A percentile compares a stretch with the other conserved stretches of the same genome.
These are phyloP conservation scores for Mactromeris polynyma DNA, from an alignment of 2,888 invertebrate genomes.

Conservation along the genomic window DNA sequence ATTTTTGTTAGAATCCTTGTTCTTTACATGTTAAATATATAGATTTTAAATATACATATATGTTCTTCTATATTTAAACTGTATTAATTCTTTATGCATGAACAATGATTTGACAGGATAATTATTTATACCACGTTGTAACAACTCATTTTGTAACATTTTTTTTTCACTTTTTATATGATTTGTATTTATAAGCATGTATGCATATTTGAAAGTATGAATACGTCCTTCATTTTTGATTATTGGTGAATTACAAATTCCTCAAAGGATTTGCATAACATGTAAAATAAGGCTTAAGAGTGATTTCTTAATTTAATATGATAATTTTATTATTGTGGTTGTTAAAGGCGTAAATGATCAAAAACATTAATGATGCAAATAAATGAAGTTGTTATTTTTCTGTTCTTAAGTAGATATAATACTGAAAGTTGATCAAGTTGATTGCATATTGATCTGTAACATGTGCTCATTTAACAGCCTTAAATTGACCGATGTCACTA, in stretches of 20 bases:
- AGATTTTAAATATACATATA: background rate
- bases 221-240: background rate
- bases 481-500: too few relatives aligned
- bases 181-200: constrained; percentile 1
- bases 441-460: too few relatives aligned
- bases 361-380: too few relatives aligned
- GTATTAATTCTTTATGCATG: background rate
- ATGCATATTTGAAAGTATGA: background rate
- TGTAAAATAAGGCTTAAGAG: too few relatives aligned
- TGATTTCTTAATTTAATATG: too few relatives aligned
- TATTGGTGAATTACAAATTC: background rate
- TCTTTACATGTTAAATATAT: background rate
- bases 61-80: background rate
- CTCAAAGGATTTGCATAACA: too few relatives aligned
- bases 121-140: background rate
- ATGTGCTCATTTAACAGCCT: too few relatives aligned
- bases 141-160: background rate
- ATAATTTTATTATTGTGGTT: too few relatives aligned
- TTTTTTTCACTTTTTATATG: background rate
- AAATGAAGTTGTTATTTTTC: too few relatives aligned
- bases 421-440: too few relatives aligned
- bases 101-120: background rate
- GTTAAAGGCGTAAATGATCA: too few relatives aligned
- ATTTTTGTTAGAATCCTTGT: background rate
- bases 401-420: too few relatives aligned